Conservation (phyloP, 2,113 vertebrate genomes). For the mouse (Mus musculus) region DNA sequence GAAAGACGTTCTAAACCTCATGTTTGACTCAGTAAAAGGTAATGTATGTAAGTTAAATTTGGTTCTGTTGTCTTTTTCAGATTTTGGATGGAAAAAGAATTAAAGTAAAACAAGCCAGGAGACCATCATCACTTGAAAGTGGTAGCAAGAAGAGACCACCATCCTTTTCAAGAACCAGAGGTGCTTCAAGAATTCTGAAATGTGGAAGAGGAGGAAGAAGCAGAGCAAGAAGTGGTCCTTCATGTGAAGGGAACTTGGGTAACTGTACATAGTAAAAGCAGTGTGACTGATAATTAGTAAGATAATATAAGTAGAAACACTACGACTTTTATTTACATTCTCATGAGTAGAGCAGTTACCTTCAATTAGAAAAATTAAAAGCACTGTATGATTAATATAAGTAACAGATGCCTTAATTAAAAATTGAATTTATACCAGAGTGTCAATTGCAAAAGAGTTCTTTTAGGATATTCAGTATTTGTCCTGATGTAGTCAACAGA, state of each 20-base stretch:
- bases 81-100: constrained; percentile 85
- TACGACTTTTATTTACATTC: neutral
- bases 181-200: constrained; percentile 89
- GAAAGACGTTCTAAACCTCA: neutral
- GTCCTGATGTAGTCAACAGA: neutral
- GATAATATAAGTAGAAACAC: neutral
- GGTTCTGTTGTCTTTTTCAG: constrained; percentile 58
- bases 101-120: constrained; percentile 96
- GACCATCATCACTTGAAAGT: constrained; percentile 93
- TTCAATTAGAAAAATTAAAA: neutral
- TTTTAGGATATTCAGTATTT: neutral
- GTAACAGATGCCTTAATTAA: neutral
- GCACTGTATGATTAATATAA: neutral
- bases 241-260: constrained; percentile 89
- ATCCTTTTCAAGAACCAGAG: constrained; percentile 90
- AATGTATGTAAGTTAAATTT: neutral
- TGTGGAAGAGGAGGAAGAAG: constrained; percentile 90
- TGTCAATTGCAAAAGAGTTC: neutral
- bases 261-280: constrained; percentile 73
- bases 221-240: constrained; percentile 88
- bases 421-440: neutral
- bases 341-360: neutral
- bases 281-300: neutral
- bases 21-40: neutral
- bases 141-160: constrained; percentile 88